Base-by-base conservation (phyloP, 2,113 vertebrate species). In the Notothenia coriiceps region DNA sequence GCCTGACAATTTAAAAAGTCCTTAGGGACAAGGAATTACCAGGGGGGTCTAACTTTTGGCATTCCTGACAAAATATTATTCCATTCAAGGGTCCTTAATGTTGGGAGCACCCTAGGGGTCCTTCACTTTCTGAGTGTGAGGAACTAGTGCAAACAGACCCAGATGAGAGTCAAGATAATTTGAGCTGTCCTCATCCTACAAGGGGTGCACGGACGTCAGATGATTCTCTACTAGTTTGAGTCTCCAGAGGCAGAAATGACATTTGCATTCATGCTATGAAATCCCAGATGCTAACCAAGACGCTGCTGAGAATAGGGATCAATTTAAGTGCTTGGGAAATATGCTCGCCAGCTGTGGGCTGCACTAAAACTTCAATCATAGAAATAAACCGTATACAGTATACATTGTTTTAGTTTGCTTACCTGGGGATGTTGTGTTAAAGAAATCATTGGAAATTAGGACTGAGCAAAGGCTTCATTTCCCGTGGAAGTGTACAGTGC, bases 121-220 rank as follows among this genome's bases (percentile, higher is more conserved):
- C 70, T 5, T 63, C 55, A 15, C 84, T 79, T 7, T 29, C 74
- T 73, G 64, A 70, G 69, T 64, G 60, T 60, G 77, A 70, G 74
- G 74, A 80, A 76, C 78, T 11, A 75, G 76, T 65, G 69, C 65
- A 86, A 82, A 88, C 64, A 71, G 22, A 70, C 57, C 67, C 79
- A 89, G 86, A 83, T 85, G 78, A 74, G 74, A 85, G 78, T 88
- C 80, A 61, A 14, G 22, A 70, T 87, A 84, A 85, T 86, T 82
- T 79, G 73, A 85, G 74, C 73, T 51, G 72, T 70, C 67, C 67
- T 83, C 60, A 3, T 68, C 47, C 64, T 77, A 63, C 69, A 88
- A 75, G 83, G 70, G 20, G 33, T 10, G 25, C 6, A 20, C 61
- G 74, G 61, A 71, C 71, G 2, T 86, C 65, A 77, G 54, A 85